Conservation (phyloP, 2,113 vertebrate species). For the Nicator chloris region DNA sequence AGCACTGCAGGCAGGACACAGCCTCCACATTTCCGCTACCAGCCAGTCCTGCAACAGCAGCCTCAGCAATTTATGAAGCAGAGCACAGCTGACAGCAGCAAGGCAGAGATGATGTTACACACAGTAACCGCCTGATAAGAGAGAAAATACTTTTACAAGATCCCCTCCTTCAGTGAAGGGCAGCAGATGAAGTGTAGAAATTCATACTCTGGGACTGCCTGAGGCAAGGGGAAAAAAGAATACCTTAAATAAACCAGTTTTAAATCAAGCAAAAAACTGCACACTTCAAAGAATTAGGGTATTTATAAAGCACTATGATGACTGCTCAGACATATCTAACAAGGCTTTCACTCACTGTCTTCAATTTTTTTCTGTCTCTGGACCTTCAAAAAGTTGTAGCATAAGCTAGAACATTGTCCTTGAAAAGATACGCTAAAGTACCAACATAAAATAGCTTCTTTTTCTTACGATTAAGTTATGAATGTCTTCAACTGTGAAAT, state of each 20-base stretch:
- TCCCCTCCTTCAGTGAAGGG: background rate
- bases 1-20: background rate
- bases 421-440: background rate
- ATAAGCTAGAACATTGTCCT: background rate
- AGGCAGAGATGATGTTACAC: conserved; percentile 9
- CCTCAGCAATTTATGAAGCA: background rate
- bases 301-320: background rate
- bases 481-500: background rate
- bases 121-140: background rate
- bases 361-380: background rate
- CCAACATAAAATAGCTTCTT: background rate
- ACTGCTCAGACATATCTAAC: background rate
- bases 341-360: background rate
- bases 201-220: background rate
- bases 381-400: background rate
- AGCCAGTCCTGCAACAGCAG: background rate
- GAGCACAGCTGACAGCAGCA: background rate
- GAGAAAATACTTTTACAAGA: background rate
- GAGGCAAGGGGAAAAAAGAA: background rate
- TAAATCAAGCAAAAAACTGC: background rate
- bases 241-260: background rate
- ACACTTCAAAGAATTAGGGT: background rate
- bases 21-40: background rate
- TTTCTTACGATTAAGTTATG: background rate
- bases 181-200: background rate